Conservation (phyloP, 2,888 invertebrate species). For the Tinea semifulvella region DNA sequence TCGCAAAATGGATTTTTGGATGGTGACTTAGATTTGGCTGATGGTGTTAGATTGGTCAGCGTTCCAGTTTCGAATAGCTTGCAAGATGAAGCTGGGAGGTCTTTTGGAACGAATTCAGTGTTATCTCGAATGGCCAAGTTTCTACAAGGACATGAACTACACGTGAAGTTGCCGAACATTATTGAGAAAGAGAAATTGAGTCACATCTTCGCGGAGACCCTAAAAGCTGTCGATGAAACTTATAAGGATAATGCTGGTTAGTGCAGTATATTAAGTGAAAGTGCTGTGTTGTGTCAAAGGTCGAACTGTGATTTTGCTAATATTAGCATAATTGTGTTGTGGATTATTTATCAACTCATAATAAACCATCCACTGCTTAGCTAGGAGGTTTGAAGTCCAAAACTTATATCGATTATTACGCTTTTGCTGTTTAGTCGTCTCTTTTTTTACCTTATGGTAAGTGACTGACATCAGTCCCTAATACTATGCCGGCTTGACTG, state of each 20-base stretch:
- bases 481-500: too few species aligned
- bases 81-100: conserved; percentile 49
- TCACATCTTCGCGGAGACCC: conserved; percentile 60
- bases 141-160: conserved; percentile 75
- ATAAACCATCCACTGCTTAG: too few species aligned
- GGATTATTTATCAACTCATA: too few species aligned
- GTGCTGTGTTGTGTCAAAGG: neutral
- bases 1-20: conserved; percentile 34
- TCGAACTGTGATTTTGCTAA: too few species aligned
- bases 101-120: conserved; percentile 59
- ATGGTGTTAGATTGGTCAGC: conserved; percentile 72
- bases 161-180: conserved; percentile 75
- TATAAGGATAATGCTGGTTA: conserved; percentile 59
- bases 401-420: too few species aligned
- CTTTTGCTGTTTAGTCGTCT: too few species aligned
- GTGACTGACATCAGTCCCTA: too few species aligned
- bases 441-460: too few species aligned
- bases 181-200: conserved; percentile 73
- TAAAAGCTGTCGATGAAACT: conserved; percentile 56
- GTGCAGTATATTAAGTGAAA: conserved; percentile 24
- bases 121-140: conserved; percentile 72
- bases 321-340: too few species aligned
- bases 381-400: too few species aligned
- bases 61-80: conserved; percentile 53
- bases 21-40: conserved; percentile 66